Base-by-base conservation (phyloP, 2,888 invertebrate species). In the Chrysomela aeneicollis region DNA sequence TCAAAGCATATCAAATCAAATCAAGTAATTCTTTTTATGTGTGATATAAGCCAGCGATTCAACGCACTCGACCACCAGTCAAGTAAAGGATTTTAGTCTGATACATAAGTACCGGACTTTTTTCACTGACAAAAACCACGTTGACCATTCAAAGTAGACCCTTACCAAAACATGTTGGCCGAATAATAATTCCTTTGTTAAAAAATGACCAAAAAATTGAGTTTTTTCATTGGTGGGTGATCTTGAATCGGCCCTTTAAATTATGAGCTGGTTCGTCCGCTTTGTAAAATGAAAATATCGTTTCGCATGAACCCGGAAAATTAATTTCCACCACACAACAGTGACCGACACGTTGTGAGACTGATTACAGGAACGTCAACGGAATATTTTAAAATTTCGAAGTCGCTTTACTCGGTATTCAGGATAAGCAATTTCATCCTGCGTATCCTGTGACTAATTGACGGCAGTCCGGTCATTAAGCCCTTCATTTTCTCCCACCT, bases 371-470 rank as follows among this genome's bases (percentile, higher is more conserved):
- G 26, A 52, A 63, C 63, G 46, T 47, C 63, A 18, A 52, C 46
- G 46, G 63, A 63, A 63, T 63, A 63, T 63, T 62, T 58, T 58
- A 63, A 15, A 58, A 50, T 63, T 58, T 51, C 30, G 17, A 17
- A 35, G 47, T 42, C 22, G 26, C 18, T 46, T 46, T 46, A 18
- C 46, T 47, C 57, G 42, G 57, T 57, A 57, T 57, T 57, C 57
- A 57, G 37, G 26, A 57, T 57, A 57, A 57, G 57, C 57, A 46
- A 57, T 42, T 57, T 32, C 46, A 57, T 47, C 57, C 57, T 19
- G 57, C 42, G 15, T 1, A 42, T 42, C 42, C 42, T n/a, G 57
- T 17, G 37, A 66, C 66, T 66, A 66, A 66, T 66, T 66, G 66
- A 19, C 47, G 62, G 12, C 42, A 2, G 15, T 1, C 8, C 42